phyloP scores from a whole-genome alignment of 92 coral and sea anemone species.

The Phymanthus crucifer region DNA sequence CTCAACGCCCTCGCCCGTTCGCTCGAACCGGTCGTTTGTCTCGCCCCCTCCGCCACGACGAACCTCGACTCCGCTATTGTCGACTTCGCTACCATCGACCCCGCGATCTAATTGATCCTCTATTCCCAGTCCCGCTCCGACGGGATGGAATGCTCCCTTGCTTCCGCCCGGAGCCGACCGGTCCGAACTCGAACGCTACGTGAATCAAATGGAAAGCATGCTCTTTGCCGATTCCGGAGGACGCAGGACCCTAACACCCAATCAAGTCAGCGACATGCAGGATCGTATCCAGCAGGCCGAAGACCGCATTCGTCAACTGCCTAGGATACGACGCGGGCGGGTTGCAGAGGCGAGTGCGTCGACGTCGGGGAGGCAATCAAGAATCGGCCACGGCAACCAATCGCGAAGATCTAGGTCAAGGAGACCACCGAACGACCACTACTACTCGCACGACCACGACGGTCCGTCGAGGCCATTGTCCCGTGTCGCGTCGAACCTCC shows the following conservation, averaged over 20 bases:
- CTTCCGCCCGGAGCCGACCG: background rate
- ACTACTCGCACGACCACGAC: constrained; percentile 20
- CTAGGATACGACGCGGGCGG: background rate
- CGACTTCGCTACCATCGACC: background rate
- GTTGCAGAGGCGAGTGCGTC: background rate
- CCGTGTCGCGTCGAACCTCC: background rate
- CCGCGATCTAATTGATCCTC: too few relatives aligned
- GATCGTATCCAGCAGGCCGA: background rate
- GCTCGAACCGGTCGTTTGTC: too few relatives aligned
- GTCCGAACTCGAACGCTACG: background rate
- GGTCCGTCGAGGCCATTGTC: background rate
- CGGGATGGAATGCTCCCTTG: background rate
- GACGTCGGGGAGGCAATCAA: background rate
- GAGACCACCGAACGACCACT: constrained; percentile 7
- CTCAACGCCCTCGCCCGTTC: too few relatives aligned
- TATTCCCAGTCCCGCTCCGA: background rate
- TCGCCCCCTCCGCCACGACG: too few relatives aligned
- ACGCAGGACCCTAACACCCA: background rate
- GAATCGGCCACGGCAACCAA: background rate
- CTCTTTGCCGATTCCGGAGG: background rate
- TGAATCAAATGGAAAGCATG: background rate
- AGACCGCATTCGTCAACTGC: background rate
- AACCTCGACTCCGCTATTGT: too few relatives aligned
- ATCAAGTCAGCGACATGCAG: background rate
- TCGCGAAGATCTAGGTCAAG: background rate